These are phyloP conservation scores for Aproaerema taeniolella DNA, from an alignment of 2,888 invertebrate genomes.

Conservation along the genomic window DNA sequence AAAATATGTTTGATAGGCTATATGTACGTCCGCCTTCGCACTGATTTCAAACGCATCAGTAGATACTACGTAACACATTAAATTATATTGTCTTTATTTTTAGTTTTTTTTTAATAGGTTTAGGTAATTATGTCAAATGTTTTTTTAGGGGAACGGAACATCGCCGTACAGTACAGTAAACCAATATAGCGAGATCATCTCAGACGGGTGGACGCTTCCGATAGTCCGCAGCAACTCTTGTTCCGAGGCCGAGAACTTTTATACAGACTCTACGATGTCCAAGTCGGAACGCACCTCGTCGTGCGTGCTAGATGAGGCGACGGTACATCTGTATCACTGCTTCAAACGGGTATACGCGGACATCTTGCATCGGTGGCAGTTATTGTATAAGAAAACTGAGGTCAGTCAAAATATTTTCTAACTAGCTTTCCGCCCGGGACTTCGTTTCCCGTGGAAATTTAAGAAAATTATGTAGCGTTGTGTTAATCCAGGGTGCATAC, in stretches of 20 bases:
- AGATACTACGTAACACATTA: no score
- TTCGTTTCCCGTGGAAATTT: no score
- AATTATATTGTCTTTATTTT: not conserved
- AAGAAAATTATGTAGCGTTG: no score
- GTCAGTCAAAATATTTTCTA: no score
- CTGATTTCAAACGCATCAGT: no score
- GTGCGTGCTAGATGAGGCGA: slow-evolving; percentile 62
- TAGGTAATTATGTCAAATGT: not conserved
- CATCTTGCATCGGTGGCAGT: slow-evolving; percentile 90
- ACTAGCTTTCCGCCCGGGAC: no score
- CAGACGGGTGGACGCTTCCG: slow-evolving; percentile 87
- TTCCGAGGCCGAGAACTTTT: slow-evolving; percentile 89
- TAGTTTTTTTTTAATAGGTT: not conserved
- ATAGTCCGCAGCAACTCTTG: slow-evolving; percentile 89
- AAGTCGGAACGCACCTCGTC: slow-evolving; percentile 53
- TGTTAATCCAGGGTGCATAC: no score
- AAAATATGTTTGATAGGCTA: no score
- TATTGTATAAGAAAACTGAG: slow-evolving; percentile 87
- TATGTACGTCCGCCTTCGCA: no score
- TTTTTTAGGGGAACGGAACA: slow-evolving; percentile 77
- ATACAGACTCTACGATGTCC: slow-evolving; percentile 53
- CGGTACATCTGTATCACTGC: slow-evolving; percentile 83
- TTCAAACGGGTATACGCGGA: slow-evolving; percentile 94
- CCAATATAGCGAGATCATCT: slow-evolving; percentile 82
- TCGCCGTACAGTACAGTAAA: slow-evolving; percentile 95